Percentiles rank a stretch among this genome's conserved stretches.
These are phyloP conservation scores for Liasis olivaceus DNA, from an alignment of 2,797 vertebrate genomes.

Conservation along the genomic window DNA sequence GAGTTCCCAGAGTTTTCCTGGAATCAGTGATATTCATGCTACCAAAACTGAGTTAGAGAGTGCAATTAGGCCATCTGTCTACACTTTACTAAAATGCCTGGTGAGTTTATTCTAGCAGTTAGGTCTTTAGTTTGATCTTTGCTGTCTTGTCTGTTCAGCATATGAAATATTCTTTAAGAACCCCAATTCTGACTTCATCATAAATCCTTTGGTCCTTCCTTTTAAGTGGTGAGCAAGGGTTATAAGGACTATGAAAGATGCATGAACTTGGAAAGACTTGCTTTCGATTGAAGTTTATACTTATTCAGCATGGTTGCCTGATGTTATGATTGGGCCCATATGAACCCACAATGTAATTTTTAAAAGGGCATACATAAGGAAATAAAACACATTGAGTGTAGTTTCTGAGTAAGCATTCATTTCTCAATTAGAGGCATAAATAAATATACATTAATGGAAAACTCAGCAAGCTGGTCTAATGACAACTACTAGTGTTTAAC, in stretches of 20 bases:
- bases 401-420: background rate
- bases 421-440: background rate
- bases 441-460: background rate
- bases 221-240: conserved; percentile 5
- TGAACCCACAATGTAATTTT: background rate
- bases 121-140: conserved; percentile 15
- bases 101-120: conserved; percentile 1
- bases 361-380: background rate
- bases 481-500: background rate
- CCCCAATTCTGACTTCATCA: conserved; percentile 23
- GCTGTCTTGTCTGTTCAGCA: conserved; percentile 7
- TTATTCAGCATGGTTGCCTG: background rate
- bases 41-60: background rate
- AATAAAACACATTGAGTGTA: background rate
- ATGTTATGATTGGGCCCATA: background rate
- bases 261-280: conserved; percentile 20
- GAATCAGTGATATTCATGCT: background rate
- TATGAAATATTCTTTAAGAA: conserved; percentile 25
- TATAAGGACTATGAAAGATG: background rate
- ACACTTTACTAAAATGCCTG: conserved; percentile 39
- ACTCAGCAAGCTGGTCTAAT: background rate
- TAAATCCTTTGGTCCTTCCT: conserved; percentile 23
- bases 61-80: conserved; percentile 12
- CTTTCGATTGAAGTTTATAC: background rate
- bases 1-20: background rate